A percentile compares a stretch with the other conserved stretches of the same genome.
phyloP scores from a whole-genome alignment of 1,140 invertebrate species.

The Zaprionus taronus region DNA sequence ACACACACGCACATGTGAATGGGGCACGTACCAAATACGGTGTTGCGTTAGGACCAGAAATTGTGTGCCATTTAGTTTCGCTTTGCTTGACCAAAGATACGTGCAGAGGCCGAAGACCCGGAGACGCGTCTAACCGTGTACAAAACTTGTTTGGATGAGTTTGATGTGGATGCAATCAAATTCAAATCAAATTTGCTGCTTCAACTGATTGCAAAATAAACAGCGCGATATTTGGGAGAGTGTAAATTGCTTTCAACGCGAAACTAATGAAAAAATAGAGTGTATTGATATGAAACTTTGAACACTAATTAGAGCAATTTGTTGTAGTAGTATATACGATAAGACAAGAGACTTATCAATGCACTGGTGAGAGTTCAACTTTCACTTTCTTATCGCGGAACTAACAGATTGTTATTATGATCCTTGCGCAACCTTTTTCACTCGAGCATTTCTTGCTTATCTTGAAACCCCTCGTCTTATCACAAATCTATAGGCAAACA shows the following conservation, averaged over 20 bases:
- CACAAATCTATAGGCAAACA: not conserved
- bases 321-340: not conserved
- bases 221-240: conserved; percentile 24
- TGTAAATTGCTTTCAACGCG: conserved; percentile 45
- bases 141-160: conserved; percentile 35
- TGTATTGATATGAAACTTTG: not conserved
- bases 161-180: conserved; percentile 47
- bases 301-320: not conserved
- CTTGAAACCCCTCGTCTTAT: not conserved
- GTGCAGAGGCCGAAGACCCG: conserved; percentile 30
- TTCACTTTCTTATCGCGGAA: not conserved
- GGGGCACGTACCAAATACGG: conserved; percentile 59
- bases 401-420: not conserved
- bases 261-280: conserved; percentile 12
- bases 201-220: conserved; percentile 23
- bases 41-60: conserved; percentile 53
- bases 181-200: conserved; percentile 57
- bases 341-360: not conserved
- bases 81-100: conserved; percentile 55
- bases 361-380: not conserved
- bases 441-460: not conserved
- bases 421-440: not conserved
- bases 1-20: conserved; percentile 26
- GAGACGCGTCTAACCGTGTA: not conserved
- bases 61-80: conserved; percentile 29